Base-by-base conservation (phyloP, 2,888 invertebrate species). In the Pristionchus fissidentatus region DNA sequence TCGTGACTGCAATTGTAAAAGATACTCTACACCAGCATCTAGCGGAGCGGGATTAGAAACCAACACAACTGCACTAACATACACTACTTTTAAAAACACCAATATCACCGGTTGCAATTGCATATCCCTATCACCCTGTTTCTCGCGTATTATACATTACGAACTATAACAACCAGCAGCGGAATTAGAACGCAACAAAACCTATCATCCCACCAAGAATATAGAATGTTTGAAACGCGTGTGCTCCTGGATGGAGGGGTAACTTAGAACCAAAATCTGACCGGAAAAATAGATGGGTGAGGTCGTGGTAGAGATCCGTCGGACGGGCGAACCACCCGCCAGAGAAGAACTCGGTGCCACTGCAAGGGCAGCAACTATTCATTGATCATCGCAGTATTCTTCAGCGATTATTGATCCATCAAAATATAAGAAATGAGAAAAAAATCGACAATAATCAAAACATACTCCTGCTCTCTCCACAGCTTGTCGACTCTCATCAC, bases 301-400 rank as follows among this genome's bases (percentile, higher is more conserved):
- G 93, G 70, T 91, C 91, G 91, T 96, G 96, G 19, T 96, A 95
- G 22, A 97, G 95, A 93, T 98, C 98, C 1, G 95, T 94, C 0
- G 98, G 97, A 78, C 96, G 95, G 83, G 98, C 95, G 88, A 98
- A 95, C 95, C 96, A 97, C 0, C 97, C 97, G 0, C 98, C 98
- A 86, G 96, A 96, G 94, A 98, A 97, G 92, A 95, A 97, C 83
- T 96, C 95, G 92, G 96, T 96, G 79, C 96, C 96, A 92, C 96
- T 96, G 93, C 49, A 94, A 94, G n/a, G 49, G 78, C 41, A 83
- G 8, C 35, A 26, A 32, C 19, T 60, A 29, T n/a, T 15, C 32
- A 22, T 49, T 60, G 29, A 29, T 8, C 10, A 38, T 81, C 35
- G 5, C 78, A 41, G 35, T 19, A 3, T 15, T 29, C 15, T 10